A percentile compares a stretch with the other conserved stretches of the same genome.
phyloP scores from a whole-genome alignment of 2,113 vertebrate species.

The Archocentrus centrarchus region DNA sequence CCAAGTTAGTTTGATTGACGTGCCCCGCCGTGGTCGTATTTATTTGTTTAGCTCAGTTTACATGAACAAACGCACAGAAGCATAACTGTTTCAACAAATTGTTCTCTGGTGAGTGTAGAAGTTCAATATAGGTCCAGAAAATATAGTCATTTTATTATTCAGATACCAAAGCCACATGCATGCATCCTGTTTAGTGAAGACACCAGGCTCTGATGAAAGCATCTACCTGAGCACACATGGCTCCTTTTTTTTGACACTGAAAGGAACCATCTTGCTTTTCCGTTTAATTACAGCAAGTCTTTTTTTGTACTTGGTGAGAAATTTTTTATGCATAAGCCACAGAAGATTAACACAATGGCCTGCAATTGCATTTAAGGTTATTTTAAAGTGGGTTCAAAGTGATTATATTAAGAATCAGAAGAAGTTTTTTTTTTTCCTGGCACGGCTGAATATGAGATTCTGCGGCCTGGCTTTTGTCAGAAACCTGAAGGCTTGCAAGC shows the following conservation, averaged over 20 bases:
- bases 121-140: slow-evolving; percentile 5
- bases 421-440: slow-evolving; percentile 28
- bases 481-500: slow-evolving; percentile 51
- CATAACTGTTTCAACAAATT: slow-evolving; percentile 35
- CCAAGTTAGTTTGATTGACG: slow-evolving; percentile 55
- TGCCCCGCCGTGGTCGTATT: slow-evolving; percentile 46
- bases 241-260: background rate
- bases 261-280: background rate
- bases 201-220: slow-evolving; percentile 8
- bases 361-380: slow-evolving; percentile 26
- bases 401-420: slow-evolving; percentile 29
- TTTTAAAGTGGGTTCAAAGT: slow-evolving; percentile 44
- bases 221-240: slow-evolving; percentile 12
- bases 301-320: background rate
- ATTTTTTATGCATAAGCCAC: background rate
- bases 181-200: background rate
- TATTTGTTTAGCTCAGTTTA: slow-evolving; percentile 18
- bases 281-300: background rate
- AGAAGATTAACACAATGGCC: slow-evolving; percentile 51
- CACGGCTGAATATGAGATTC: slow-evolving; percentile 44
- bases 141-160: slow-evolving; percentile 3
- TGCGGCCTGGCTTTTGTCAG: slow-evolving; percentile 68
- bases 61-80: slow-evolving; percentile 42
- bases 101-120: background rate
- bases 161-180: slow-evolving; percentile 12